A percentile compares a stretch with the other conserved stretches of the same genome.
These are phyloP conservation scores for Amyelois transitella DNA, from an alignment of 1,140 invertebrate species.

Conservation along the genomic window DNA sequence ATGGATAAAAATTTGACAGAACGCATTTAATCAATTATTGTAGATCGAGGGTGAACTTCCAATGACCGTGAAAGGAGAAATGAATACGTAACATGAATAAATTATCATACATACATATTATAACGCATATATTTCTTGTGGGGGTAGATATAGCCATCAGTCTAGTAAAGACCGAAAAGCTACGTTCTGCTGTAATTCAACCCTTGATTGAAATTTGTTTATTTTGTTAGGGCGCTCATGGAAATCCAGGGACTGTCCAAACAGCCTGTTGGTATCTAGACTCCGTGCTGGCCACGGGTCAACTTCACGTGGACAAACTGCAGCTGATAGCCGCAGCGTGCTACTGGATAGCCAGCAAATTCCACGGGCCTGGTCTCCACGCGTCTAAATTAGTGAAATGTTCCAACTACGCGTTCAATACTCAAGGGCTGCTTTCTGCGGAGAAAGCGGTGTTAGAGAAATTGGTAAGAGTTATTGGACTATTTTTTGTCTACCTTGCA, in stretches of 20 bases:
- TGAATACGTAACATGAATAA: too few relatives aligned
- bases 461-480: slow-evolving; percentile 31
- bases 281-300: slow-evolving; percentile 15
- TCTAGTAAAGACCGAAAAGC: too few relatives aligned
- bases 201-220: too few relatives aligned
- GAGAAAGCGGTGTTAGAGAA: slow-evolving; percentile 36
- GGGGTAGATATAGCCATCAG: too few relatives aligned
- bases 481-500: neutral
- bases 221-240: slow-evolving; percentile 24
- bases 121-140: too few relatives aligned
- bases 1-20: too few relatives aligned
- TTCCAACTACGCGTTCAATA: slow-evolving; percentile 29
- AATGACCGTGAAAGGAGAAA: too few relatives aligned
- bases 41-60: too few relatives aligned
- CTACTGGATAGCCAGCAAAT: slow-evolving; percentile 53
- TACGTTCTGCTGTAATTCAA: too few relatives aligned
- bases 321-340: slow-evolving; percentile 45
- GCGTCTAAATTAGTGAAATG: slow-evolving; percentile 33
- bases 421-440: slow-evolving; percentile 22
- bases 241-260: slow-evolving; percentile 38
- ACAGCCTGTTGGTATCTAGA: slow-evolving; percentile 49
- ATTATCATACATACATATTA: too few relatives aligned
- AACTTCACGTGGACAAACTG: slow-evolving; percentile 27
- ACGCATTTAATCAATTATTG: too few relatives aligned
- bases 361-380: slow-evolving; percentile 20